Evolutionary conservation across 2,888 invertebrate species (phyloP), one percentile per base, ranked within the genome.

Genomic region (Embidobia sp.): DNA sequence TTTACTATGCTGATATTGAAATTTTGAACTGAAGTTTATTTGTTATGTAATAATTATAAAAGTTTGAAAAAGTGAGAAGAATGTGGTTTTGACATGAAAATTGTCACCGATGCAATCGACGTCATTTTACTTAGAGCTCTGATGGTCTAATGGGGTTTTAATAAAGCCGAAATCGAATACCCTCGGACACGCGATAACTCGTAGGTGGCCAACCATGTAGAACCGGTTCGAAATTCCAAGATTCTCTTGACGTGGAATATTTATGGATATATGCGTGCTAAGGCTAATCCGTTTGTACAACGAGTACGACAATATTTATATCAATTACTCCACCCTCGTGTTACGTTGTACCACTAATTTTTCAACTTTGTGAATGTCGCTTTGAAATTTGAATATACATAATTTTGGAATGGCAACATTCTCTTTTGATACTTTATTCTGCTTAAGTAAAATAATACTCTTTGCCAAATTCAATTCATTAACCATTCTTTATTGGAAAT

Each of bases 121-220:
- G 26, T 63, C 53, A 33, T 72, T 75, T 29, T 46, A 63, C 26
- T 15, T 27, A 59, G 33, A 35, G 35, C 72, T 35, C 26, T 53
- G 66, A 51, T 42, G 49, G 44, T 67, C 53, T 69, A 67, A 78
- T 77, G 70, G 69, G 55, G 59, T 61, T 74, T 79, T 64, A 76
- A 78, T 73, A 76, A 78, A 78, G 63, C 74, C 78, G 64, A 79
- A 80, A 80, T 64, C 76, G 66, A 78, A 73, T 61, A 73, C 46
- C 53, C 37, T 61, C 48, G 61, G 64, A 75, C 61, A 57, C 70
- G 73, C 73, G 77, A 77, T 73, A 73, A 61, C 73, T 63, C 67
- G 63, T 77, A 73, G 77, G 66, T 73, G 73, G 73, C 73, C 77
- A 64, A 27, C 40, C 63, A 44, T 16, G 63, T 51, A 61, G 55